Base-by-base conservation (phyloP, 1,140 invertebrate species). In the Ectropis grisescens region DNA sequence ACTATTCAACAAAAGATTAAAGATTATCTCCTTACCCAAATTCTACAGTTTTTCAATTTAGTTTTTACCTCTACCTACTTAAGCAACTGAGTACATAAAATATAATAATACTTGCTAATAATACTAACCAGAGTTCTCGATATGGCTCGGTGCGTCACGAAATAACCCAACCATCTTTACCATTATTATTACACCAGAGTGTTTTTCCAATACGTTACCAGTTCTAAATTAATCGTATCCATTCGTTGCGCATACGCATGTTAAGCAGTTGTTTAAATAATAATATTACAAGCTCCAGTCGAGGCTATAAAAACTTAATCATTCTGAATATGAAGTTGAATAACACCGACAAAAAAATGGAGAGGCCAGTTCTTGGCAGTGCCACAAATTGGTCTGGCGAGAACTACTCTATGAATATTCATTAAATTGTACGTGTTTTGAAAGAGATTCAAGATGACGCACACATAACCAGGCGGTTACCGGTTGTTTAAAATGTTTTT, bases 371-470 rank as follows among this genome's bases (percentile, higher is more conserved):
- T 67, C 60, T 58, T 55, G 39, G 50, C 41, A 45, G 28, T 41
- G 56, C 56, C 56, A 61, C 64, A 67, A 69, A 74, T 74, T 72
- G 58, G 60, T 68, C 47, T 48, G 54, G 55, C n/a, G 24, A 6
- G 10, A 26, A 26, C n/a, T n/a, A 51, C 58, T 54, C 47, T 64
- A 68, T 75, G 65, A 79, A 76, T 76, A 71, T 74, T 75, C 66
- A 72, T 71, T 9, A 22, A 5, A n/a, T 35, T 41, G 52, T 49
- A n/a, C 10, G 37, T 51, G 53, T 45, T 54, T 46, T 45, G 44
- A 49, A n/a, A 58, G 43, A 66, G 52, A 68, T 66, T 60, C 47
- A 49, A 60, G 58, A 67, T 75, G 68, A 75, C 66, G 66, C 70
- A 72, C 60, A 47, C 49, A 36, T 43, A 45, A 41, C 29, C 38